Percentiles rank a stretch among this genome's conserved stretches.
phyloP scores from a whole-genome alignment of 2,113 vertebrate genomes.

The Fulica atra region DNA sequence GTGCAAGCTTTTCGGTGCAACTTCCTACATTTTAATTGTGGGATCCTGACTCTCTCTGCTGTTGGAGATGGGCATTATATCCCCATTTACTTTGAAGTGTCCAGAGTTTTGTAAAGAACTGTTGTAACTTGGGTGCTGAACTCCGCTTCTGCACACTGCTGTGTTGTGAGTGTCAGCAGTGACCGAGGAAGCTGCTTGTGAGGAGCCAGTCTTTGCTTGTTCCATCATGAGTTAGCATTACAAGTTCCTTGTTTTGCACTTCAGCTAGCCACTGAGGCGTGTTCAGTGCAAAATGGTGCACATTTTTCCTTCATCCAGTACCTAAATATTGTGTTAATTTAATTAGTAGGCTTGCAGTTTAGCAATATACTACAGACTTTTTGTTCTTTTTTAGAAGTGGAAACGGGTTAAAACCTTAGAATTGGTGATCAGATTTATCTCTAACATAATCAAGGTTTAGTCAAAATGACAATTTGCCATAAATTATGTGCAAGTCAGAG shows the following conservation, averaged over 20 bases:
- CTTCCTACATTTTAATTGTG: neutral
- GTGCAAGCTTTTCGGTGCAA: neutral
- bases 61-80: neutral
- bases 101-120: neutral
- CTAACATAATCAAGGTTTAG: neutral
- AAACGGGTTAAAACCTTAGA: neutral
- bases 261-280: neutral
- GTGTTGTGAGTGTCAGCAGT: neutral
- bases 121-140: neutral
- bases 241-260: neutral
- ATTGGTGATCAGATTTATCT: neutral
- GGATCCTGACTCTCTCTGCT: neutral
- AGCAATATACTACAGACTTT: neutral
- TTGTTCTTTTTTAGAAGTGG: neutral
- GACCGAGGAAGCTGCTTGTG: neutral
- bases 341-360: neutral
- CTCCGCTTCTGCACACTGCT: rapidly evolving
- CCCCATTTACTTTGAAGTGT: neutral
- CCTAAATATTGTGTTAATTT: neutral
- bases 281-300: rapidly evolving
- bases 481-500: neutral
- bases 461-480: neutral
- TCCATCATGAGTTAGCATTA: neutral
- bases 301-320: neutral
- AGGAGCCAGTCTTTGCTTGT: neutral